Base-by-base conservation (phyloP, 2,888 invertebrate genomes). In the Phalera bucephala region DNA sequence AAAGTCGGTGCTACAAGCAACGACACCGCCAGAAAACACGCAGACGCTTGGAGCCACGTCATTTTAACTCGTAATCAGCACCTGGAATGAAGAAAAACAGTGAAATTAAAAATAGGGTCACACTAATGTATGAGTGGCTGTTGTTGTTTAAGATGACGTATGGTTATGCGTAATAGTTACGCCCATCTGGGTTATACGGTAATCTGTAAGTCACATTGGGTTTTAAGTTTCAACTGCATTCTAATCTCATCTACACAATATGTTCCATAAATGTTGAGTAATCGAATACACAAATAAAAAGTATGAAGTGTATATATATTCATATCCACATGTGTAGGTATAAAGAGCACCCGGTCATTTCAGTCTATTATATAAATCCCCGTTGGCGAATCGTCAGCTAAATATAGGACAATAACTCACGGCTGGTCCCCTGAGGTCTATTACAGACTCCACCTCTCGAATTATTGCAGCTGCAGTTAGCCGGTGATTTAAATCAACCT, bases 381-480 rank as follows among this genome's bases (percentile, higher is more conserved):
- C 52, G 60, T 50, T 57, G 55, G 61, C 68, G 46, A 63, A 62
- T 66, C 65, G 56, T 54, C 66, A 53, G 64, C 69, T 80, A 77
- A 72, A 83, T 74, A 74, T 76, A 80, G 74, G 55, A 44, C 56
- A 59, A 68, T 71, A 69, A 67, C 58, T 66, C 61, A 71, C 56
- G 45, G 33, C 42, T 42, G 33, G 63, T 64, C 64, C 73, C 79
- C 76, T 48, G 71, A 52, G 64, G 67, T 69, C 69, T 65, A 72
- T 72, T 70, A 71, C 67, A 63, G 64, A 62, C 58, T 71, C 65
- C 58, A 67, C 66, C 68, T 72, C 67, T 66, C 49, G 75, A 77
- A 78, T 83, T 76, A 82, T 78, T 72, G 66, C 73, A 68, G 69
- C 64, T 78, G 76, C 77, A 77, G 72, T 56, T 64, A 71, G 45